Base-by-base conservation (phyloP, 2,888 invertebrate species). In the Oxycera nigricornis region DNA sequence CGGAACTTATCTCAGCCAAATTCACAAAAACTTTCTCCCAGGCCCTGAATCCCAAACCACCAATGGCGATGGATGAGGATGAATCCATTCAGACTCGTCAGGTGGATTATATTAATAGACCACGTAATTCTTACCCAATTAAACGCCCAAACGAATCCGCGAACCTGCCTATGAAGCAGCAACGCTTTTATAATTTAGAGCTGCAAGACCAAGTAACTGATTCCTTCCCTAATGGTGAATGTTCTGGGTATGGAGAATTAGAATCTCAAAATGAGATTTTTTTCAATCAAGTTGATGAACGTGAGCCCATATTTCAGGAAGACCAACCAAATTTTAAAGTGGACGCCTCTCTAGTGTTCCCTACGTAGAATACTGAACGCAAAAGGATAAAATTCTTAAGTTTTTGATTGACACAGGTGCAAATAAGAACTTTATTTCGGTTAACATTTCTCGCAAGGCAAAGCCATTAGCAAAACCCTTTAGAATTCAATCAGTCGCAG, bases 291-390 rank as follows among this genome's bases (percentile, higher is more conserved):
- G n/a, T n/a, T n/a, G n/a, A n/a, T n/a, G n/a, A n/a, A n/a, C n/a
- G n/a, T n/a, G n/a, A n/a, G n/a, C n/a, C n/a, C n/a, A n/a, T n/a
- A n/a, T n/a, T n/a, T n/a, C n/a, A n/a, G 2, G 72, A 70, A 17
- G 55, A 62, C 2, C 73, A 76, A 31, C 14, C 65, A 72, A 76
- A 76, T 76, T 74, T 74, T 72, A 68, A 41, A 68, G 73, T 17
- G 68, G 59, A 39, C 20, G 74, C 62, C 72, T 74, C 67, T 74
- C 74, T 59, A 70, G 76, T 73, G 55, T 73, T n/a, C 76, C 70
- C 24, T 74, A 68, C 73, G 2, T 76, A 74, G 57, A 76, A n/a
- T 72, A 76, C 17, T 20, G 7, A 3, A 57, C 41, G 2, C 72
- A 65, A 62, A 22, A 68, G 7, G 39, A 24, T 2, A 1, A 65